Evolutionary conservation across 1,140 invertebrate genomes (phyloP), one percentile per base, ranked within the genome.

Genomic region (Cherax destructor): DNA sequence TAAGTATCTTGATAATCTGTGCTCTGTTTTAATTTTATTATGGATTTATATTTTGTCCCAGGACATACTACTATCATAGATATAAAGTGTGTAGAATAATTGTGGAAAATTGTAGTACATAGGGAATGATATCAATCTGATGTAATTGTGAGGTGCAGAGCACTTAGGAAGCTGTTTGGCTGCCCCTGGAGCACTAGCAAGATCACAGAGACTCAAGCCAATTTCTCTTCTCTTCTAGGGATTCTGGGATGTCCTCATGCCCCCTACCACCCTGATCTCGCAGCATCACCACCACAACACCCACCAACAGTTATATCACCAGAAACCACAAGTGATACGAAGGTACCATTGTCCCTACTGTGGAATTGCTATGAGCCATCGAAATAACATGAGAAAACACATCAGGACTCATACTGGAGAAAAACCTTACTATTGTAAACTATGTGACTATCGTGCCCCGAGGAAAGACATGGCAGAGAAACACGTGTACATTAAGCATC

Each of bases 331-430:
- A 65, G n/a, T 30, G 47, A 30, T 52, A n/a, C 83, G 74, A 5
- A 78, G 74, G 61, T 86, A 77, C 59, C 81, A 86, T 83, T 91
- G 89, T 30, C 89, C 89, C 13, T 91, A 69, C 89, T 91, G 89
- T 74, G 61, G 72, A 16, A 65, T 91, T n/a, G 56, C 83, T 47
- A 91, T 91, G 89, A 91, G 52, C 47, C 89, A 91, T 59, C 83
- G 89, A 9, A 91, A 91, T 74, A 91, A 91, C 83, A 91, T 91
- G 89, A 85, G 89, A 41, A 91, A 91, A 76, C 89, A 91, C 59
- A 85, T 91, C 47, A 41, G 89, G 41, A 91, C 81, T 59, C 89
- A 91, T 52, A 91, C 89, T 6, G 89, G 89, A n/a, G 89, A 91
- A 61, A 91, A 91, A 49, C 89, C 89, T 7, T 91, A 85, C 59